Percentiles rank a stretch among this genome's conserved stretches.
Conservation (phyloP, 2,888 invertebrate species). For the Hydroisotoma schaefferi region DNA sequence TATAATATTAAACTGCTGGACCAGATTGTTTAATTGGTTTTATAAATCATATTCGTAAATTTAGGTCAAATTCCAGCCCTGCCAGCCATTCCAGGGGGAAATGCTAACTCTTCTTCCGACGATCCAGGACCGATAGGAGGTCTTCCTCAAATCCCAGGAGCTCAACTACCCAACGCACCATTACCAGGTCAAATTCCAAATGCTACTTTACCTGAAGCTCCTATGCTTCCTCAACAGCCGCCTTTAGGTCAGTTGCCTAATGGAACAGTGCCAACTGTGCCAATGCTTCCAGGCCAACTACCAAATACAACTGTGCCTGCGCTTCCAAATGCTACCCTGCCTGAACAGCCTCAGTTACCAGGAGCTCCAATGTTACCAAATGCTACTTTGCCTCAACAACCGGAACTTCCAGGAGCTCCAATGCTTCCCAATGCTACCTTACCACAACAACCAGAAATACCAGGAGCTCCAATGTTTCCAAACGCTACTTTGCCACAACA, state of each 20-base stretch:
- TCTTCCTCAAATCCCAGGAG: neutral
- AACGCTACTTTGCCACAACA: slow-evolving; percentile 40
- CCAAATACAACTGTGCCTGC: slow-evolving; percentile 5
- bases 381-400: slow-evolving; percentile 22
- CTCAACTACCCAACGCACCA: neutral
- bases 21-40: neutral
- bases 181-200: neutral
- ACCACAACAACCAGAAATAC: slow-evolving; percentile 45
- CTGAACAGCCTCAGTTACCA: slow-evolving; percentile 1
- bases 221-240: slow-evolving; percentile 13
- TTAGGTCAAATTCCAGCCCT: slow-evolving; percentile 12
- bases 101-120: neutral
- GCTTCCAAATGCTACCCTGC: slow-evolving; percentile 10
- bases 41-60: neutral
- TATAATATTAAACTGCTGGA: slow-evolving; percentile 4
- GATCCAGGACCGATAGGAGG: neutral
- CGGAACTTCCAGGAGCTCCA: slow-evolving; percentile 20
- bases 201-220: neutral
- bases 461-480: slow-evolving; percentile 45
- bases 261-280: slow-evolving; percentile 7
- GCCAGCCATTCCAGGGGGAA: slow-evolving; percentile 7
- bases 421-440: slow-evolving; percentile 10
- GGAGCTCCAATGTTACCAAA: slow-evolving; percentile 17
- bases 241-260: slow-evolving; percentile 1
- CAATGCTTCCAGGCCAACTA: slow-evolving; percentile 11